phyloP scores from a whole-genome alignment of 2,113 vertebrate genomes.

The Xenopus borealis region DNA sequence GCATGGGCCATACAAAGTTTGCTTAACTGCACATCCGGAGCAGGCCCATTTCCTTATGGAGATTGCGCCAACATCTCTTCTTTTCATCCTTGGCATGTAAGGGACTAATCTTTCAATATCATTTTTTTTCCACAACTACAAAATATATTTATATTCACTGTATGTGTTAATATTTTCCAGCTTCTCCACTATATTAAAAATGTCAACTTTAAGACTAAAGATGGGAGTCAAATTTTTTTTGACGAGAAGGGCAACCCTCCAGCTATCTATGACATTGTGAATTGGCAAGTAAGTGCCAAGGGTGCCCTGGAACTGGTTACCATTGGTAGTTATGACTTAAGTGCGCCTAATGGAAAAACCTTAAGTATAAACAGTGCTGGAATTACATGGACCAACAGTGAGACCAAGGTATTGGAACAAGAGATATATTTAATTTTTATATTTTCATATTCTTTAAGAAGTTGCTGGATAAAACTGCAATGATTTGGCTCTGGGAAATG shows the following conservation, averaged over 20 bases:
- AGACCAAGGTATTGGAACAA: too few relatives aligned
- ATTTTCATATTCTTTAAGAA: too few relatives aligned
- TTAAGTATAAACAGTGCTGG: neutral
- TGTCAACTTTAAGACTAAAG: neutral
- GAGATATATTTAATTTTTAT: too few relatives aligned
- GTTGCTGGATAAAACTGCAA: too few relatives aligned
- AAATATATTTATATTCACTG: neutral
- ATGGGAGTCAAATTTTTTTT: conserved; percentile 20
- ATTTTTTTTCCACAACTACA: too few relatives aligned
- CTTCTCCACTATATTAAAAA: conserved; percentile 21
- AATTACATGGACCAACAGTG: neutral
- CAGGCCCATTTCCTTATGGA: neutral
- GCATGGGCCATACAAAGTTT: too few relatives aligned
- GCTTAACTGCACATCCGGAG: too few relatives aligned
- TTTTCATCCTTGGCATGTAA: neutral
- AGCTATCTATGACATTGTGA: conserved; percentile 1
- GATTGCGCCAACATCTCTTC: too few relatives aligned
- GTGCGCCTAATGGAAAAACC: neutral
- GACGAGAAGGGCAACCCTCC: conserved; percentile 19
- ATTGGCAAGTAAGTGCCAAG: neutral
- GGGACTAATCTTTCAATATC: neutral
- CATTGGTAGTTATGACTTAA: neutral
- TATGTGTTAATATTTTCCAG: neutral
- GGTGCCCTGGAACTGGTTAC: neutral
- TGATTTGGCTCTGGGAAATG: too few relatives aligned